phyloP scores from a whole-genome alignment of 23 tunicate genomes.

The Oikopleura vanhoeffeni region DNA sequence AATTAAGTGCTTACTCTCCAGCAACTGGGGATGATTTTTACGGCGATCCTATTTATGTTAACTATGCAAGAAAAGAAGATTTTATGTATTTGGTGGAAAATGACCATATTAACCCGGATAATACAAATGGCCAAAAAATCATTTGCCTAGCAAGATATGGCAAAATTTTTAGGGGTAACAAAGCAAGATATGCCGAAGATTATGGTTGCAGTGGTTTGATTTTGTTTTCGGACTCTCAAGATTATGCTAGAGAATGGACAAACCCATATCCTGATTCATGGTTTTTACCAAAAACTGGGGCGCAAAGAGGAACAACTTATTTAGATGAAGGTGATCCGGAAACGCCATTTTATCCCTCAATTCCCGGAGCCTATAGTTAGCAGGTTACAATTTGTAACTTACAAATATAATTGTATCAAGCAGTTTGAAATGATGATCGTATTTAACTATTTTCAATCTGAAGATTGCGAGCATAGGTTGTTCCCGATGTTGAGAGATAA shows the following conservation, averaged over 20 bases:
- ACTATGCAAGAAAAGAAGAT: constrained; percentile 58
- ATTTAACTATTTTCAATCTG: no score
- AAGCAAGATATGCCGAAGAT: constrained; percentile 35
- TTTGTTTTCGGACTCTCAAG: constrained; percentile 46
- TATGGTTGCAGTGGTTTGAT: constrained; percentile 48
- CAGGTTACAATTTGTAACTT: no score
- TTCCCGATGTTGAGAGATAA: no score
- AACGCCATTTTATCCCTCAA: constrained; percentile 78
- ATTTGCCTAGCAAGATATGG: constrained; percentile 83
- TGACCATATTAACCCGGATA: background rate
- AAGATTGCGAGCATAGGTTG: no score
- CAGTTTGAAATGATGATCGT: no score
- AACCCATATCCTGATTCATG: constrained; percentile 48
- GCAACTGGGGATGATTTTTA: background rate
- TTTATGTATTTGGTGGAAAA: constrained; percentile 22
- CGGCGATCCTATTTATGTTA: constrained; percentile 62
- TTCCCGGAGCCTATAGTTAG: constrained; percentile 36
- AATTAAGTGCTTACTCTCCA: constrained; percentile 44
- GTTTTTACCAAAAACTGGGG: constrained; percentile 60
- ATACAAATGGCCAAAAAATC: background rate
- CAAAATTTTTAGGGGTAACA: constrained; percentile 42
- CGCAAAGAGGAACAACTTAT: constrained; percentile 43
- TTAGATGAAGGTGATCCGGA: constrained; percentile 42
- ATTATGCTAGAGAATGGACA: constrained; percentile 29
- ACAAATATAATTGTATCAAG: no score